Conservation (phyloP, 2,888 invertebrate genomes). For the Meganola albula region DNA sequence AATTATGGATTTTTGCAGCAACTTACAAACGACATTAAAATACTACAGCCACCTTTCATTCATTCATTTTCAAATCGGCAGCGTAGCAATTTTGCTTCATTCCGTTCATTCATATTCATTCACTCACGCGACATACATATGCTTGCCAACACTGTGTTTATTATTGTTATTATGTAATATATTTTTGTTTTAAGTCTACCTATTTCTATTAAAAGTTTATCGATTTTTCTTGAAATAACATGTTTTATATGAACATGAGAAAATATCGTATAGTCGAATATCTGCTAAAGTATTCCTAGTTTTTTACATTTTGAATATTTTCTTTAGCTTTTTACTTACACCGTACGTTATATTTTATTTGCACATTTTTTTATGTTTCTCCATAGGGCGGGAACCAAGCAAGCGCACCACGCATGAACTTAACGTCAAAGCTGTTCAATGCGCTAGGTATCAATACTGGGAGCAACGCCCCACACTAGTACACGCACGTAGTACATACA, state of each 20-base stretch:
- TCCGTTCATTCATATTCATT: too few relatives aligned
- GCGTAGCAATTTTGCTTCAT: conserved; percentile 20
- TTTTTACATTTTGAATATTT: not conserved
- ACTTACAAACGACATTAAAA: too few relatives aligned
- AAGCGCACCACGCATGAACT: conserved; percentile 85
- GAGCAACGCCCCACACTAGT: conserved; percentile 67
- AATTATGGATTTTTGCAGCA: too few relatives aligned
- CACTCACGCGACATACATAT: conserved; percentile 9
- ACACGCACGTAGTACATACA: conserved; percentile 39
- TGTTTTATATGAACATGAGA: too few relatives aligned
- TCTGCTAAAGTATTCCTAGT: not conserved
- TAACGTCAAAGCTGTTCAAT: conserved; percentile 91
- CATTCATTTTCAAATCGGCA: conserved; percentile 17
- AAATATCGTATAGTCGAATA: too few relatives aligned
- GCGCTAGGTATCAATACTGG: conserved; percentile 88
- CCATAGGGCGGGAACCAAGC: conserved; percentile 81
- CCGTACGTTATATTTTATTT: conserved; percentile 37
- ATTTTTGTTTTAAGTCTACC: not conserved
- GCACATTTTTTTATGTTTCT: conserved; percentile 62
- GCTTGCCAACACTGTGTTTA: conserved; percentile 5
- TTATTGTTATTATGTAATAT: conserved; percentile 3
- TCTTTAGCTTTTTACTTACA: conserved; percentile 24
- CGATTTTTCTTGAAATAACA: too few relatives aligned
- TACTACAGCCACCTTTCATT: conserved; percentile 20
- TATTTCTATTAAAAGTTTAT: too few relatives aligned